Evolutionary conservation across 2,888 invertebrate genomes (phyloP), one percentile per base, ranked within the genome.

Genomic region (Ypsolopha sequella): DNA sequence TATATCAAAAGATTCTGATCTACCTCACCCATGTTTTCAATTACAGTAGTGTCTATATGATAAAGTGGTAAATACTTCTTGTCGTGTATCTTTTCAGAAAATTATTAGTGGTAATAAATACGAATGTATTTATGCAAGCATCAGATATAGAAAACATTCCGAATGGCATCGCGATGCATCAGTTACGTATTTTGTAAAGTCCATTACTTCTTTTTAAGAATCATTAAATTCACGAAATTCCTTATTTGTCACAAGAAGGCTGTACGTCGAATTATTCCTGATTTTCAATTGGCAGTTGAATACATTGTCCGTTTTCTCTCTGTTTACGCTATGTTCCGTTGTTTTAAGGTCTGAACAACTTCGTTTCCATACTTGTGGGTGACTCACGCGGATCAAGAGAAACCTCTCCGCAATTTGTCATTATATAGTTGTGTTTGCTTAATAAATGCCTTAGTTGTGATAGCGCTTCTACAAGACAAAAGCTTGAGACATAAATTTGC

Each of bases 391-490:
- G 24, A 24, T 24, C 24, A 24, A 24, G 24, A 24, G 24, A 24
- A 24, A 24, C 24, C 24, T 24, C 24, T 24, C 24, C 57, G 58
- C 46, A 33, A 33, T 46, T 46, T 34, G 46, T 46, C 11, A 57
- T 51, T 52, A 55, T 52, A 56, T 52, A 57, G 55, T 50, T 53
- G 61, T 60, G 59, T 56, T 61, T 59, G 58, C 62, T 58, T 57
- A 63, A 67, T 68, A 65, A 66, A 68, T 70, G 65, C 70, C 71
- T 68, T 57, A 65, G 62, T 65, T 62, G 70, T 66, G 65, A 64
- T 66, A 67, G 66, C 68, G 54, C 56, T 57, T 54, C 56, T 54
- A 57, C 59, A 56, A 65, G 64, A 57, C 59, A 56, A 65, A 64
- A 60, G 60, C 62, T 66, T 63, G 55, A 54, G 65, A 10, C 33